These are phyloP conservation scores for Frankliniella fusca DNA, from an alignment of 2,888 invertebrate genomes.

Conservation along the genomic window DNA sequence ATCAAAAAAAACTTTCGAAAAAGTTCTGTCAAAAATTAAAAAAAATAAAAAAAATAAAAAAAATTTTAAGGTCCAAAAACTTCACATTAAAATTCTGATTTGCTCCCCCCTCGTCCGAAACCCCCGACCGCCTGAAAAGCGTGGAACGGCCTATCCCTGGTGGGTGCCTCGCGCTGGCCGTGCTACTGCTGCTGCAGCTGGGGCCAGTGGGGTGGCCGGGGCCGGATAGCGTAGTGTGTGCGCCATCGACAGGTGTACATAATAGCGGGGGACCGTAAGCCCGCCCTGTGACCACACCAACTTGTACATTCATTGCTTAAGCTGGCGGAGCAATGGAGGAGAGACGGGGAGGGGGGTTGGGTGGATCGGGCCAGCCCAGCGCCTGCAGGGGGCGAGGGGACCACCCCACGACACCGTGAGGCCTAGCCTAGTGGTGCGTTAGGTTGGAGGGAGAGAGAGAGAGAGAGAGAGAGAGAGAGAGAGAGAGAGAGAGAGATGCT, in stretches of 20 bases:
- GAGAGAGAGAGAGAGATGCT: neutral
- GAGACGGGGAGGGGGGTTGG: neutral
- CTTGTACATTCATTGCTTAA: slow-evolving; percentile 11
- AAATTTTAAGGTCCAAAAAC: too few relatives aligned
- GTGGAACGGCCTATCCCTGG: too few relatives aligned
- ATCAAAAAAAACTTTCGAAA: too few relatives aligned
- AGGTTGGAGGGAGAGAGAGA: neutral
- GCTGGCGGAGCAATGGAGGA: neutral
- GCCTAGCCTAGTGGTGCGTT: too few relatives aligned
- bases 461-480: neutral
- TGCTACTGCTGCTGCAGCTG: neutral
- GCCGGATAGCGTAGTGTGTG: neutral
- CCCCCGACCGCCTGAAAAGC: too few relatives aligned
- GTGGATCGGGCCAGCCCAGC: neutral
- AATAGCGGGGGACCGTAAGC: neutral
- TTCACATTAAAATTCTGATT: too few relatives aligned
- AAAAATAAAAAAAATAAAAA: too few relatives aligned
- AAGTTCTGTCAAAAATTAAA: too few relatives aligned
- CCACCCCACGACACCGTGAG: neutral
- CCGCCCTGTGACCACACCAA: neutral
- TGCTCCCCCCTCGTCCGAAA: too few relatives aligned
- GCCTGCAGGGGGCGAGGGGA: neutral
- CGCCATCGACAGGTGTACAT: slow-evolving; percentile 14
- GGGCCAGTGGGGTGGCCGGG: neutral
- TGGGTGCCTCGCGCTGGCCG: too few relatives aligned